Evolutionary conservation across 2,888 invertebrate genomes (phyloP), one percentile per base, ranked within the genome.

Genomic region (Pseudococcus longispinus): DNA sequence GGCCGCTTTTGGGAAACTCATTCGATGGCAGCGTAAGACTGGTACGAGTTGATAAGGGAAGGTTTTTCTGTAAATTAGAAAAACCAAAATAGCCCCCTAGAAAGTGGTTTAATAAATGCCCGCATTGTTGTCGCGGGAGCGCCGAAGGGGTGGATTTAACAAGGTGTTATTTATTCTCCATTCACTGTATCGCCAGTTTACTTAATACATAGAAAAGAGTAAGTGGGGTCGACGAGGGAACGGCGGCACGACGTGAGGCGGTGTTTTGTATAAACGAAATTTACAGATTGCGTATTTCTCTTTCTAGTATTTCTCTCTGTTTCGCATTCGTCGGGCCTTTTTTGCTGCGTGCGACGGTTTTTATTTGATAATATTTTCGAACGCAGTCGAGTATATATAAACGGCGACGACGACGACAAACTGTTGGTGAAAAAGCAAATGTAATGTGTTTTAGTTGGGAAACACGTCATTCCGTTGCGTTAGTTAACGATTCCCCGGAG

Each of bases 401-500:
- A 32, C 32, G 74, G 18, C 18, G 23, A 23, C 60, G 23, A 15
- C 60, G 70, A 26, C 65, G 65, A 26, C 65, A 26, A 70, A 70
- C 70, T 70, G 70, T 70, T 37, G 77, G 77, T 42, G 77, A 80
- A 42, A 80, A 80, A 80, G 77, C 77, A 23, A 80, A 80, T 42
- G 77, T 80, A 84, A 84, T 84, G 84, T 84, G 42, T 84, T 84
- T 84, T 65, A 46, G 84, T 84, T 55, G 84, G 74, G 46, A 86
- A 86, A 86, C 77, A 77, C 86, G 80, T 86, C 86, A 86, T 77
- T 86, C 86, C 77, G 80, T 80, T 20, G 86, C 86, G 77, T 86
- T 86, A 77, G 86, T 77, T 86, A 86, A 86, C 80, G 86, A 86
- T 86, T 86, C 86, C 80, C 86, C 8, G 32, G 86, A 77, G 86